phyloP scores from a whole-genome alignment of 2,888 invertebrate genomes.

The Neoitamus cyanurus region DNA sequence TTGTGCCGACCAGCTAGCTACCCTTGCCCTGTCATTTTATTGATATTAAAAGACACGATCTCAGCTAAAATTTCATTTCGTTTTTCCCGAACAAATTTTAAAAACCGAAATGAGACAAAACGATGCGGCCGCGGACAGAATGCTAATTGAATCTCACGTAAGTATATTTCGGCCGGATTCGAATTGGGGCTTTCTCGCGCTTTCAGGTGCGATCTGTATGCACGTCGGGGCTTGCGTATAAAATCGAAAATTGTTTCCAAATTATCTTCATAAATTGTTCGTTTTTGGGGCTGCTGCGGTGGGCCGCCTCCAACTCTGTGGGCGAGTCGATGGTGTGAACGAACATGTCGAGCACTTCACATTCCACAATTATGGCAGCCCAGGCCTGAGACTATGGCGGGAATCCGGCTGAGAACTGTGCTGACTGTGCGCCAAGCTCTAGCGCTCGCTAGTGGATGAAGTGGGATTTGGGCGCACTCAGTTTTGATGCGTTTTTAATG shows the following conservation, averaged over 20 bases:
- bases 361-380: constrained; percentile 22
- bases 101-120: constrained; percentile 12
- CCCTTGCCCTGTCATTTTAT: constrained; percentile 26
- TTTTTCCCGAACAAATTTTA: background rate
- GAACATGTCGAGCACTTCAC: constrained; percentile 34
- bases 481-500: constrained; percentile 36
- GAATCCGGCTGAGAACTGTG: constrained; percentile 8
- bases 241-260: constrained; percentile 47
- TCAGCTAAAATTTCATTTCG: background rate
- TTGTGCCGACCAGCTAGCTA: background rate
- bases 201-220: constrained; percentile 34
- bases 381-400: background rate
- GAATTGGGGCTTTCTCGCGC: background rate
- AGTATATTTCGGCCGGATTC: background rate
- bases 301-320: background rate
- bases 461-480: background rate
- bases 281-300: constrained; percentile 11
- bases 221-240: constrained; percentile 2
- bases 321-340: constrained; percentile 40
- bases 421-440: no score
- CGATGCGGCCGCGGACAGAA: background rate
- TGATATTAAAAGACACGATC: constrained; percentile 24
- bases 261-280: constrained; percentile 46
- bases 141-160: background rate
- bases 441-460: background rate